Base-by-base conservation (phyloP, 2,113 vertebrate species). In the Stigmatopora nigra region DNA sequence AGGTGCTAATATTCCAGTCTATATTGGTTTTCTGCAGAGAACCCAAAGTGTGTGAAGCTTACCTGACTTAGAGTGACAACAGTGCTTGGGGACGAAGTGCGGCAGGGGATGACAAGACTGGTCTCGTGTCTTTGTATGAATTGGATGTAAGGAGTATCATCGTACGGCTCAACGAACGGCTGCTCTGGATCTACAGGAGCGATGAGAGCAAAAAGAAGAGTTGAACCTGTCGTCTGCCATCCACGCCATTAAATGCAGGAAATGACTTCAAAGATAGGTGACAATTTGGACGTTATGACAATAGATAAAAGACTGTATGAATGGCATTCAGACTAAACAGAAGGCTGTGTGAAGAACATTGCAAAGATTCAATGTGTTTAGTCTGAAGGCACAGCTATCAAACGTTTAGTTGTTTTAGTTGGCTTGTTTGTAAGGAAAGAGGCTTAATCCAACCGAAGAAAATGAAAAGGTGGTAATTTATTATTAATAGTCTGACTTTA, bases 81-180 rank as follows among this genome's bases (percentile, higher is more conserved):
- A 76, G 86, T 72, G 19, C 90, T 77, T 52, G 93, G 93, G 0
- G 86, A 92, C 46, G 92, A 90, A 12, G 94, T 93, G 16, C 91
- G 80, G 74, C 94, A 97, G 11, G 94, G 94, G 11, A 97, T 45
- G 0, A 87, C 67, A 0, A 96, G 75, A 0, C 63, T 78, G 15
- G 64, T 79, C 3, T 82, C 85, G 0, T 75, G 7, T 6, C 77
- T 79, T 19, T 72, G 38, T 53, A 85, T 74, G 19, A 19, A 61
- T 73, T 94, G 69, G 1, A 81, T 0, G 1, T 12, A 7, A 7
- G 0, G 81, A 70, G 0, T 61, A 1, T 0, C 1, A 47, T 0
- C 0, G 60, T 73, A 15, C 4, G 78, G 79, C 14, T 90, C 71
- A 72, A 94, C 88, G 70, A 97, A 97, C 0, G 92, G 92, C 15